Conservation (phyloP, 2,888 invertebrate species). For the Macrosiphum euphorbiae region DNA sequence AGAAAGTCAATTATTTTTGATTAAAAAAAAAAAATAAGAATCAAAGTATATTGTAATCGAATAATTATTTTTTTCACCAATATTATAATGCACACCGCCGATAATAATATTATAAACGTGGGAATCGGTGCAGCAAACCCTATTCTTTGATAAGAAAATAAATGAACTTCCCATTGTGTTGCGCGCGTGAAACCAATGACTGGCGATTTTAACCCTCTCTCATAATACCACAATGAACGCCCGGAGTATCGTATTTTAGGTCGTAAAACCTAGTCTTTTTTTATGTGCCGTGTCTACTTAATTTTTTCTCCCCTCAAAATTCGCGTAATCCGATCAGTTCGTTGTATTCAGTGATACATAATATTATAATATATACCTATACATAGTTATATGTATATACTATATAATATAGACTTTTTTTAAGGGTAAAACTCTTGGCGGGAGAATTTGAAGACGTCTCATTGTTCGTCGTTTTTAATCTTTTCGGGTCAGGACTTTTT, state of each 20-base stretch:
- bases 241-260: constrained; percentile 50
- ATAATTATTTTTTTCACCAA: background rate
- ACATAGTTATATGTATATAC: background rate
- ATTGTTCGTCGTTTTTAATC: constrained; percentile 57
- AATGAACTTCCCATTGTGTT: constrained; percentile 46
- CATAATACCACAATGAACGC: constrained; percentile 45
- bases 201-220: constrained; percentile 58
- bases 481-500: constrained; percentile 53
- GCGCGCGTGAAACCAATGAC: constrained; percentile 46
- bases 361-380: background rate
- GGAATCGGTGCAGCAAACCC: constrained; percentile 24
- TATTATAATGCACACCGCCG: background rate
- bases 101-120: constrained; percentile 25
- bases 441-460: constrained; percentile 35
- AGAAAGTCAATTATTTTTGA: background rate
- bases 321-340: constrained; percentile 57
- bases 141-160: constrained; percentile 41
- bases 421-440: constrained; percentile 27
- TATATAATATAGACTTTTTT: background rate
- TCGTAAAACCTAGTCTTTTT: constrained; percentile 45
- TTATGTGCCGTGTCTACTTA: constrained; percentile 31
- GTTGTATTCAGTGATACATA: constrained; percentile 29
- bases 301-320: constrained; percentile 55
- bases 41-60: background rate
- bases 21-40: background rate